These are phyloP conservation scores for Mnemiopsis leidyi DNA, from an alignment of 37 sponge, comb jelly and placozoan species.

Conservation along the genomic window DNA sequence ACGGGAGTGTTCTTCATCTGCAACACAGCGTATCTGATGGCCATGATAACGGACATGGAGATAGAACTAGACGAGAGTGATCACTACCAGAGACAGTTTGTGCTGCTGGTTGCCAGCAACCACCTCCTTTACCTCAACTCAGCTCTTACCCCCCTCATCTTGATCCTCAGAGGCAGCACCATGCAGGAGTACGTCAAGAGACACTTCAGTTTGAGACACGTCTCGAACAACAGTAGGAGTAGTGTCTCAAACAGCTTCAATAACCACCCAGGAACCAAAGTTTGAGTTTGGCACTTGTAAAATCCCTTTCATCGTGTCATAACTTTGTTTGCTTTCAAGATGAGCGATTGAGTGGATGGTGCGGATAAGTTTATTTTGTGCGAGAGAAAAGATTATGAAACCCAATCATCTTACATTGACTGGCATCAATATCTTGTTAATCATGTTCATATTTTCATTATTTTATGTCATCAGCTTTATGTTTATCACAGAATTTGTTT, in stretches of 20 bases:
- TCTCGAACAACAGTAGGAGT: neutral
- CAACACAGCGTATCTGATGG: slow-evolving; percentile 36
- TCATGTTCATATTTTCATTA: too few relatives aligned
- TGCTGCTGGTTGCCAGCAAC: slow-evolving; percentile 37
- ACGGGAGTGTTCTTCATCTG: slow-evolving; percentile 46
- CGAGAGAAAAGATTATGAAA: too few relatives aligned
- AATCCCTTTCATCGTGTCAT: too few relatives aligned
- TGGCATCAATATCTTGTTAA: too few relatives aligned
- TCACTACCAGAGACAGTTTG: neutral
- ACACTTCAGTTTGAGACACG: neutral
- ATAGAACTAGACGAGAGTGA: neutral
- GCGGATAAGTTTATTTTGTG: too few relatives aligned
- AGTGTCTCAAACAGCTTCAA: neutral
- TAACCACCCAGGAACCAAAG: neutral
- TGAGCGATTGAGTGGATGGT: too few relatives aligned
- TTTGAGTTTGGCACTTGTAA: too few relatives aligned
- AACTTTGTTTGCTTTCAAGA: too few relatives aligned
- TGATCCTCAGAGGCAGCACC: slow-evolving; percentile 27
- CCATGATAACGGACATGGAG: neutral
- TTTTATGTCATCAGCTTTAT: too few relatives aligned
- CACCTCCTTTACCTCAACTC: slow-evolving; percentile 55
- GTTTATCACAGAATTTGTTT: too few relatives aligned
- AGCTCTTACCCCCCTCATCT: slow-evolving; percentile 45
- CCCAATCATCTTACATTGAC: too few relatives aligned
- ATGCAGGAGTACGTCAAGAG: neutral